Evolutionary conservation across 2,113 vertebrate species (phyloP), one percentile per base, ranked within the genome.

Genomic region (Malurus melanocephalus): DNA sequence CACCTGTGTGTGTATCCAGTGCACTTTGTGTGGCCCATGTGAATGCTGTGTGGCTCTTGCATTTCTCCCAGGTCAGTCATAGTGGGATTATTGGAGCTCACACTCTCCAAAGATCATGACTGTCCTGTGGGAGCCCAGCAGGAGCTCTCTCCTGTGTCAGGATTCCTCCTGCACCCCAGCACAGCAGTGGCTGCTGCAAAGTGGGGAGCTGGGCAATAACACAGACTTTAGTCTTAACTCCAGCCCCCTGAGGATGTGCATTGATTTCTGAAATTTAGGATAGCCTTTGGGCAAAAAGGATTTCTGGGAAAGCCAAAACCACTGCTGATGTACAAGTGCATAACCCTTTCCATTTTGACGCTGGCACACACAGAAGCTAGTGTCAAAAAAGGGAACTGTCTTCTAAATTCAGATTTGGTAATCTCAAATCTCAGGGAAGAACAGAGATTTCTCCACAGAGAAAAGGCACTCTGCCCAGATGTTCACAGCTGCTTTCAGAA

Each of bases 1-100:
- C 9, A 4, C 22, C 12, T 2, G 0, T 6, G 9, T 26, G 2
- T 28, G 38, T 32, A 24, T 23, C 32, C 13, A 12, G 23, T 8
- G 33, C 12, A 3, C 23, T 77, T 48, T 32, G 3, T 18, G 2
- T 4, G 12, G 11, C 8, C 20, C 32, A 32, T 46, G 26, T 13
- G 23, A 30, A 5, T 17, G 18, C 43, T 8, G 16, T 40, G 24
- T 45, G 78, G 15, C 32, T 91, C 42, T 38, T 33, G 16, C 7
- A 1, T 35, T 85, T 62, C 68, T 60, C 26, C 19, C 33, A 19
- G n/a, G n/a, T 55, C 8, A 3, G 0, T 38, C 33, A 2, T 3
- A 9, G 33, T 30, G 35, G 30, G 24, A 13, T 71, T 40, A 22
- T 51, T 66, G 17, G 17, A 27, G 51, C 33, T 61, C 42, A 33